Base-by-base conservation (phyloP, 2,797 vertebrate species). In the Mormyrops boulengeri region DNA sequence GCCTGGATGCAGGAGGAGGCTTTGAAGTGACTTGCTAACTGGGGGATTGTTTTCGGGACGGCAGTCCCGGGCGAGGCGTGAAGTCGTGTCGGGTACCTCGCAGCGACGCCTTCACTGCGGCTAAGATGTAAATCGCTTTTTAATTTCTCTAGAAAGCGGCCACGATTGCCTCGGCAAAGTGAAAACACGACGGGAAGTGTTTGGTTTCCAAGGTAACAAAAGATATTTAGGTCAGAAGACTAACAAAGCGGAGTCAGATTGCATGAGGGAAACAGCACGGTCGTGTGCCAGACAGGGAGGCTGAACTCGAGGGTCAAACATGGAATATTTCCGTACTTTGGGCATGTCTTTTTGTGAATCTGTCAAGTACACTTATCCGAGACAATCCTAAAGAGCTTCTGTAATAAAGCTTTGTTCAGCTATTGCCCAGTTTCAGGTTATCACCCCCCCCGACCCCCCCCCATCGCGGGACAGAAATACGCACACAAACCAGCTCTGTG, bases 161-260 rank as follows among this genome's bases (percentile, higher is more conserved):
- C 1, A 47, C 55, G 44, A 44, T 69, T 3, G 47, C 87, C 53
- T 47, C 41, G 60, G 44, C 55, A 49, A 53, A 22, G 87, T 62
- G 87, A 90, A 89, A 89, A 88, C 84, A 84, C 44, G 85, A 82
- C 49, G 66, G 4, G 19, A 89, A 60, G 62, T 89, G 89, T 87
- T 88, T 88, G 69, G 88, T 90, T 88, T 89, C 90, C 90, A 88
- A 84, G 88, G 90, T 89, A 90, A 90, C 90, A 89, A 82, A 82
- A 44, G 66, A 90, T 57, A 90, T 88, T 90, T 90, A 84, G 90
- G 90, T 90, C 90, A 90, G 85, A 86, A 89, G 77, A 88, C 38
- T 85, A 89, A 90, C 82, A 89, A 90, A 88, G 69, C 84, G n/a
- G 17, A 89, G 90, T 44, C 82, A 89, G 90, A 89, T 89, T 84